Evolutionary conservation across 1,140 invertebrate species (phyloP).

Genomic region (Diorhabda carinulata): DNA sequence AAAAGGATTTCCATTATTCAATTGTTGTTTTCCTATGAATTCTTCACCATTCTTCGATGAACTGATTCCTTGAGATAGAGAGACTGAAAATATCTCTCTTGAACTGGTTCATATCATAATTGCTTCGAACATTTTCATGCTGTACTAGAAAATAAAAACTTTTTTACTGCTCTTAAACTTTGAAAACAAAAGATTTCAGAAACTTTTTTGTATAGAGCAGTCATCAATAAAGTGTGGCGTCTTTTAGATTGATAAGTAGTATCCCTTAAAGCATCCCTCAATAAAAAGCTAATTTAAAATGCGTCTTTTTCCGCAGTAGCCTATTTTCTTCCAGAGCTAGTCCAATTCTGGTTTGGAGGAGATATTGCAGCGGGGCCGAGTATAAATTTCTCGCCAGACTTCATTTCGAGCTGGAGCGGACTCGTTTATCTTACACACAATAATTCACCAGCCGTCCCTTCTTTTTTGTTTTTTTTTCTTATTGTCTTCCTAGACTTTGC

Average conservation of each 20-base stretch:
- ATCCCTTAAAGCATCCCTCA: constrained; percentile 36
- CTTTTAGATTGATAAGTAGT: constrained; percentile 31
- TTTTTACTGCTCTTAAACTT: too few relatives aligned
- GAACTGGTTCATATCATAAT: too few relatives aligned
- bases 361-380: constrained; percentile 47
- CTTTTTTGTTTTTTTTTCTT: constrained; percentile 45
- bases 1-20: too few relatives aligned
- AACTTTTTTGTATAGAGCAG: background rate
- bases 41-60: too few relatives aligned
- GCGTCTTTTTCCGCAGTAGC: constrained; percentile 43
- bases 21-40: too few relatives aligned
- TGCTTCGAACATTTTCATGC: too few relatives aligned
- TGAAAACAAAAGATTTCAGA: too few relatives aligned
- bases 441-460: constrained; percentile 48
- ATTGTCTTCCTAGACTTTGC: constrained; percentile 46
- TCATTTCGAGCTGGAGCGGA: constrained; percentile 49
- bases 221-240: constrained; percentile 20
- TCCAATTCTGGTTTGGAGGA: constrained; percentile 47
- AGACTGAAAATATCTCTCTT: too few relatives aligned
- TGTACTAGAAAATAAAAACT: too few relatives aligned
- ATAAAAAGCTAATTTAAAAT: constrained; percentile 48
- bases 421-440: constrained; percentile 50
- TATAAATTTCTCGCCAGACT: constrained; percentile 49
- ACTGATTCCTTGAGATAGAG: too few relatives aligned
- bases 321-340: constrained; percentile 45